Conservation (phyloP, 1,140 invertebrate species). For the Ylistrum balloti region DNA sequence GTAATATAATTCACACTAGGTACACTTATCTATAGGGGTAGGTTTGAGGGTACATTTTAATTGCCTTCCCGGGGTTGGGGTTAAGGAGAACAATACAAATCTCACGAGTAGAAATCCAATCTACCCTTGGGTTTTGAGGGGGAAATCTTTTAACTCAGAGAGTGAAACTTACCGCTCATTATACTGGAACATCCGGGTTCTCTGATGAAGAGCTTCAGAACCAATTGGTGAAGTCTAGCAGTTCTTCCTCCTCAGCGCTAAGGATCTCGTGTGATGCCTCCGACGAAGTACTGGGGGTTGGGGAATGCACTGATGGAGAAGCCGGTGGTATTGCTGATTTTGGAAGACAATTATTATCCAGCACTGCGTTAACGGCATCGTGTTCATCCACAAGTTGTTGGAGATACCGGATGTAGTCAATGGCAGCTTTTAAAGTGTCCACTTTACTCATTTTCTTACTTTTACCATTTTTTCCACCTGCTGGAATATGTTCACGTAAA, state of each 20-base stretch:
- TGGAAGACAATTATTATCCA: constrained; percentile 58
- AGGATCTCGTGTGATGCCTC: constrained; percentile 90
- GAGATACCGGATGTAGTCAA: constrained; percentile 95
- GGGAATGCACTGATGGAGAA: constrained; percentile 83
- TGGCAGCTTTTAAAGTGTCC: constrained; percentile 96
- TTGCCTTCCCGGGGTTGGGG: too few relatives aligned
- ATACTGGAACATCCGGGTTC: not conserved
- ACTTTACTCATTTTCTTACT: constrained; percentile 88
- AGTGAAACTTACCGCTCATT: not conserved
- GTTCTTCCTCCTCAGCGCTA: constrained; percentile 94
- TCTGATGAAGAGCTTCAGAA: constrained; percentile 80
- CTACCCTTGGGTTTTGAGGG: not conserved
- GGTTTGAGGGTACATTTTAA: too few relatives aligned
- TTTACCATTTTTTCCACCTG: constrained; percentile 74
- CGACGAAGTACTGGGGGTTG: constrained; percentile 87
- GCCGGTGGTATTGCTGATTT: constrained; percentile 26
- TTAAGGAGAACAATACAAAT: too few relatives aligned
- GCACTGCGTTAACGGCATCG: constrained; percentile 67
- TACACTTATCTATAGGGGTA: too few relatives aligned
- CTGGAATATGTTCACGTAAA: constrained; percentile 76
- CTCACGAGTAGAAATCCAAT: not conserved
- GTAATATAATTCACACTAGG: too few relatives aligned
- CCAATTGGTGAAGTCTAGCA: constrained; percentile 93
- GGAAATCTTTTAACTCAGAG: not conserved
- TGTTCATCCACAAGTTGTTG: constrained; percentile 89